phyloP scores from a whole-genome alignment of 2,888 invertebrate species.

The Drosophila phalerata region DNA sequence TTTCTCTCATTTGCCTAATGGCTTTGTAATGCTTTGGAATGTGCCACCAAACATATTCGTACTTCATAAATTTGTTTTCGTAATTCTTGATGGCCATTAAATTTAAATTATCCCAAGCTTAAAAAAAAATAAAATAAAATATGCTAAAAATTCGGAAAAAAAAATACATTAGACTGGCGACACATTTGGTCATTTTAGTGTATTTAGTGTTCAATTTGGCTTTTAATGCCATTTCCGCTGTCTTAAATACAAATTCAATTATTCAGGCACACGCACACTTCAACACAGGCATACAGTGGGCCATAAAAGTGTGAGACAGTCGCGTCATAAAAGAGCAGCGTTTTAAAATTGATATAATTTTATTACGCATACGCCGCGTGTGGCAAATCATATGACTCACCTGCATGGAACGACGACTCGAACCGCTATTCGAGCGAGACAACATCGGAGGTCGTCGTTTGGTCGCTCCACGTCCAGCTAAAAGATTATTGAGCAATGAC shows the following conservation, averaged over 20 bases:
- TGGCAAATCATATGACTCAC: slow-evolving; percentile 84
- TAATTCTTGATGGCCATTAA: slow-evolving; percentile 82
- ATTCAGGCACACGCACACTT: slow-evolving; percentile 45
- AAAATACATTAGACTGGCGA: slow-evolving; percentile 58
- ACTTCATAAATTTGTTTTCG: slow-evolving; percentile 71
- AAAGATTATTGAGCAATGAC: slow-evolving; percentile 94
- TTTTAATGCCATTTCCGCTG: slow-evolving; percentile 77
- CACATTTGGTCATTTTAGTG: slow-evolving; percentile 63
- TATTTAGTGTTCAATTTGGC: slow-evolving; percentile 74
- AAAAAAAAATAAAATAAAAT: slow-evolving; percentile 20
- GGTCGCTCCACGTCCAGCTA: slow-evolving; percentile 96
- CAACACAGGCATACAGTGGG: slow-evolving; percentile 13
- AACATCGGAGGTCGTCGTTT: slow-evolving; percentile 95
- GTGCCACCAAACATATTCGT: slow-evolving; percentile 20
- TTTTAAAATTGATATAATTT: slow-evolving; percentile 73
- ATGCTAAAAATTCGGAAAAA: slow-evolving; percentile 35
- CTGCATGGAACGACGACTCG: slow-evolving; percentile 94
- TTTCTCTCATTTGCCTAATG: slow-evolving; percentile 60
- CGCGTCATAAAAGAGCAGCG: slow-evolving; percentile 57
- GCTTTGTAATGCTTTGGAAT: slow-evolving; percentile 39
- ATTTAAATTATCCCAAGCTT: slow-evolving; percentile 69
- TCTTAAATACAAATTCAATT: slow-evolving; percentile 75
- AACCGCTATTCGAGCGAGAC: slow-evolving; percentile 95
- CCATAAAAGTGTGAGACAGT: slow-evolving; percentile 52
- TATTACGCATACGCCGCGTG: slow-evolving; percentile 69